These are phyloP conservation scores for Hydrophis major DNA, from an alignment of 2,797 vertebrate species.

Conservation along the genomic window DNA sequence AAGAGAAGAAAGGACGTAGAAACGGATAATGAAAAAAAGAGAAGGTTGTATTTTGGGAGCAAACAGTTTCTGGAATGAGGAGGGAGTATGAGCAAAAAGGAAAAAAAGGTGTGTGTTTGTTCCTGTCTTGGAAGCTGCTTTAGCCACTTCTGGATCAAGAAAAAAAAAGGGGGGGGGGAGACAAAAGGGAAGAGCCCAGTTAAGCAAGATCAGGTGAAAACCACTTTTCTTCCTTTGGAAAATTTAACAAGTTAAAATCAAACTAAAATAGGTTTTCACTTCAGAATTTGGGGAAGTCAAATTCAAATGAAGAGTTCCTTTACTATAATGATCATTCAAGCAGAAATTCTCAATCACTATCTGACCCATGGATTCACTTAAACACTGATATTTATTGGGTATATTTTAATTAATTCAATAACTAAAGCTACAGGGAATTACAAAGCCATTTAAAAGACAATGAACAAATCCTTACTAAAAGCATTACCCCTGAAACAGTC, in stretches of 20 bases:
- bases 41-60: neutral
- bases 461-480: neutral
- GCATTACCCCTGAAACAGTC: neutral
- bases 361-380: neutral
- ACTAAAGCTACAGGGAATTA: neutral
- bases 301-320: neutral
- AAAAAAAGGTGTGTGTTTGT: neutral
- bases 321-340: neutral
- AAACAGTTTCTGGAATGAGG: neutral
- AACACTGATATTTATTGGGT: neutral
- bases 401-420: neutral
- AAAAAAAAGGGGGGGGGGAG: neutral
- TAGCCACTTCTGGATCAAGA: neutral
- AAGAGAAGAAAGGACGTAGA: neutral
- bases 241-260: neutral
- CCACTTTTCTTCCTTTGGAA: neutral
- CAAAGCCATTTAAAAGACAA: neutral
- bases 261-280: neutral
- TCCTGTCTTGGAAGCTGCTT: neutral
- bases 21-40: neutral
- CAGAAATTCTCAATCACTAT: neutral
- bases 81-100: neutral
- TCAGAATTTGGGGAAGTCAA: neutral
- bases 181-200: neutral
- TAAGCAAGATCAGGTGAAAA: neutral